phyloP scores from a whole-genome alignment of 1,140 invertebrate genomes.

The Conus betulinus region DNA sequence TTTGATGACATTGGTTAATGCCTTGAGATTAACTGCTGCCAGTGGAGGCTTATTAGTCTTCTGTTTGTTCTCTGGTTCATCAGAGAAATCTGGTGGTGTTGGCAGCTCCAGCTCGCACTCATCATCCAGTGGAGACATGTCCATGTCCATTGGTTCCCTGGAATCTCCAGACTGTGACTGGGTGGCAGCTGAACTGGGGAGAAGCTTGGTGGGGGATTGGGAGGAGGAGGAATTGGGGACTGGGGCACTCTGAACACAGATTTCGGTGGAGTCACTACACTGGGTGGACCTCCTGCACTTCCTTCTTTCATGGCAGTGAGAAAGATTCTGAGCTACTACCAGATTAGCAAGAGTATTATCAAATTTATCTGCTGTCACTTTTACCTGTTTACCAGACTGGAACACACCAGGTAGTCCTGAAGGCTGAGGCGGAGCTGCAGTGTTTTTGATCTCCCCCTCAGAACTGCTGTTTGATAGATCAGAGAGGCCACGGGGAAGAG shows the following conservation, averaged over 20 bases:
- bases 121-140: constrained; percentile 75
- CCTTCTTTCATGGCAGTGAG: constrained; percentile 10
- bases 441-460: constrained; percentile 39
- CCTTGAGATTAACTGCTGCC: constrained; percentile 37
- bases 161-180: constrained; percentile 57
- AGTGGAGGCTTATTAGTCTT: constrained; percentile 26
- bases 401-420: neutral
- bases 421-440: constrained; percentile 10
- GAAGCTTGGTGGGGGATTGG: constrained; percentile 16
- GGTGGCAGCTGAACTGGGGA: neutral
- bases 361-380: neutral
- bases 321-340: constrained; percentile 6
- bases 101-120: constrained; percentile 54
- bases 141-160: constrained; percentile 81
- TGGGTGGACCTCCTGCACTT: neutral
- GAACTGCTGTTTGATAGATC: constrained; percentile 53
- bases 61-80: constrained; percentile 57
- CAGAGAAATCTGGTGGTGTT: constrained; percentile 39
- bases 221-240: constrained; percentile 42
- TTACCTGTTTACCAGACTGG: neutral
- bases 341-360: constrained; percentile 16
- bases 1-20: constrained; percentile 45
- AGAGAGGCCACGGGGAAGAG: constrained; percentile 36
- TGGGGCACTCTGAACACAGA: constrained; percentile 63
- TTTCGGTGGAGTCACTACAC: neutral